Evolutionary conservation across 2,888 invertebrate species (phyloP), one percentile per base, ranked within the genome.

Genomic region (Meteorus colon): DNA sequence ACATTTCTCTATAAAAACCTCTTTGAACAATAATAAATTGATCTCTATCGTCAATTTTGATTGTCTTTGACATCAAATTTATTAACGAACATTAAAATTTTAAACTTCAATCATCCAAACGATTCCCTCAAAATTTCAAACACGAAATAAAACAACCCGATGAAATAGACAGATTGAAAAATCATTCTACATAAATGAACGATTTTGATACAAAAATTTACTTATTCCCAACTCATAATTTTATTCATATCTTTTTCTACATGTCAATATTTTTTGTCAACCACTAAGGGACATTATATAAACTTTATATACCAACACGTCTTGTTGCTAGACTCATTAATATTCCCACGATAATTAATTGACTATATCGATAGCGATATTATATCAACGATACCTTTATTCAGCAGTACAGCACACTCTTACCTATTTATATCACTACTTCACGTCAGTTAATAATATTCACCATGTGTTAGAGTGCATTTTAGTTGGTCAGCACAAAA

Each of bases 311-410:
- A 24, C 19, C 10, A 6, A 55, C n/a, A n/a, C 8, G n/a, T 55
- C 24, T 19, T 1, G 6, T 19, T 8, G 4, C 19, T 8, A 55
- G 37, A 72, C 76, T 72, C 78, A 78, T 78, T 78, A 78, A 71
- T 74, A 78, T 76, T 74, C 72, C 63, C 72, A 51, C 63, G 34
- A 72, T 78, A 76, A 78, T 76, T 76, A 74, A 76, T 78, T 48
- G 76, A 76, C 65, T 66, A 63, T 55, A 55, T 55, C 55, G 55
- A 55, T 55, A 55, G 4, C 19, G 19, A 55, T 55, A 55, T 59
- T 55, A 14, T 65, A 29, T 12, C 48, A 60, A 48, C 27, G 27
- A 31, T 69, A 66, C 70, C 31, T 34, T 34, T 31, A 69, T 29
- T 45, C 55, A 37, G 4, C 72, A 48, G 31, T 34, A 24, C 4